Conservation (phyloP, 2,113 vertebrate genomes). For the Empidonax traillii region DNA sequence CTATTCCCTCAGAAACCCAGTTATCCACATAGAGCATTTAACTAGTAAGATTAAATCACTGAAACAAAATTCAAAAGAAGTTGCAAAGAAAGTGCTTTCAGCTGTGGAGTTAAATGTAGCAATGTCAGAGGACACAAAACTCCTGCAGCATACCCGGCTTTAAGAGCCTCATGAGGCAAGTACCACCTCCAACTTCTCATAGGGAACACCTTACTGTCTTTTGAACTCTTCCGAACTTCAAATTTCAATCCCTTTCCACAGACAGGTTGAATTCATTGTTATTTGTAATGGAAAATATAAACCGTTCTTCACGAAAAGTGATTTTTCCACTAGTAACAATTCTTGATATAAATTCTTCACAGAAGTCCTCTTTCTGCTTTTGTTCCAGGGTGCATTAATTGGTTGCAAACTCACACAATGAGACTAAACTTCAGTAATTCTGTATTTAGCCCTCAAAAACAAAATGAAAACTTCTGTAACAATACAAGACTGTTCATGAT, state of each 20-base stretch:
- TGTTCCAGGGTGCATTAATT: fast-evolving
- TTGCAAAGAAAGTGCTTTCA: neutral
- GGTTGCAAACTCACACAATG: neutral
- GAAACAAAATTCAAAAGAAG: neutral
- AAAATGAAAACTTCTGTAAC: neutral
- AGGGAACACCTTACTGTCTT: neutral
- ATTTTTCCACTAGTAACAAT: neutral
- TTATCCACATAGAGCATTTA: neutral
- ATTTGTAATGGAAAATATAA: neutral
- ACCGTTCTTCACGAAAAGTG: neutral
- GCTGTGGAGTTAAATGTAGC: neutral
- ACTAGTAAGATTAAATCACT: neutral
- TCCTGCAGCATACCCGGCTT: neutral
- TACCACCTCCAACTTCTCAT: neutral
- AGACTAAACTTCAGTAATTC: neutral
- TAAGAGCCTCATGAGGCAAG: neutral
- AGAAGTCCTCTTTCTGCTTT: neutral
- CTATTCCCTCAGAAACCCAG: neutral
- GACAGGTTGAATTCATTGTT: neutral
- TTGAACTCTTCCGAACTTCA: neutral
- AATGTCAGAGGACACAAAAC: neutral
- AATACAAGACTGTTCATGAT: neutral
- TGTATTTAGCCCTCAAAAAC: neutral
- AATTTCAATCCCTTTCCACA: neutral
- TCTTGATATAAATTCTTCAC: neutral